Base-by-base conservation (phyloP, 2,797 vertebrate species). In the Acrossocheilus wenchowensis region DNA sequence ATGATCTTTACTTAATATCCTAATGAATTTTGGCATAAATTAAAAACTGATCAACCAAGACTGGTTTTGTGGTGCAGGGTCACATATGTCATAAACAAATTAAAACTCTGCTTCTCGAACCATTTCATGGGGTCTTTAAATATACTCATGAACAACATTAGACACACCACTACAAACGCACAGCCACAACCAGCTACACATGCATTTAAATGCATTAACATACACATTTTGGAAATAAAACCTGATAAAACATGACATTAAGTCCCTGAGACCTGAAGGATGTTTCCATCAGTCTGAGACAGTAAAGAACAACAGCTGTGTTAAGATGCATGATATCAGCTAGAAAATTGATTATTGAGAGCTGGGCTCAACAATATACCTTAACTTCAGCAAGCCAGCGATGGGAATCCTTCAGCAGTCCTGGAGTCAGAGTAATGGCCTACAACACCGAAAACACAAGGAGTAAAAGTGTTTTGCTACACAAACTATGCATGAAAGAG, bases 381-480 rank as follows among this genome's bases (percentile, higher is more conserved):
- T 99, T 98, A 90, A 96, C 96, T 93, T 99, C 98, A 88, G 97
- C 97, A 66, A 98, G 93, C 98, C 98, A 99, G 89, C 94, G 94
- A 93, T 97, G 97, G 85, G 96, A 95, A 89, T 99, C 97, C 90
- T 93, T 96, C 86, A 93, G 95, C 90, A 96, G 91, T 60, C 91
- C 95, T 87, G 96, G 92, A 89, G 92, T 95, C 90, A 96, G 94
- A 54, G 97, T 94, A 92, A 98, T 94, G 23, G 95, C 96, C 98
- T 99, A 83, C 4, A n/a, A 69, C 9, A 69, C 0, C 5, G 21
- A 21, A 60, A 45, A 90, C 86, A 88, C 10, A 39, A n/a, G 36
- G 7, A 52, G 1, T 45, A 19, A 30, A 60, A 7, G 3, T n/a
- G 48, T 36, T 68, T 34, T 68, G 10, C 8, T 43, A 12, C 60